A percentile compares a stretch with the other conserved stretches of the same genome.
Conservation (phyloP, 2,888 invertebrate genomes). For the Schizaphis graminum region DNA sequence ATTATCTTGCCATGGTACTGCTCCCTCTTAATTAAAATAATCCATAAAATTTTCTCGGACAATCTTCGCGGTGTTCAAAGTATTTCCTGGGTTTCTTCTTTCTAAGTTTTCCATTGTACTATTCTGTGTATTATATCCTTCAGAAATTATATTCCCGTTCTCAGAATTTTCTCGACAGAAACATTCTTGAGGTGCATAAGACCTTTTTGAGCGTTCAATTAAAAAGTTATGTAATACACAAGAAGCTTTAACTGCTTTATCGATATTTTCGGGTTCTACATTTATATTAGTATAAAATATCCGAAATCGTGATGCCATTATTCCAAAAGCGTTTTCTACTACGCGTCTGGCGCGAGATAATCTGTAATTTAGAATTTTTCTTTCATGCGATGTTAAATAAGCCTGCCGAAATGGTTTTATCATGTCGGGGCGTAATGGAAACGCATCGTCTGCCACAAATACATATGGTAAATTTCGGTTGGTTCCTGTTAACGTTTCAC, state of each 20-base stretch:
- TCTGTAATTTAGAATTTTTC: constrained; percentile 11
- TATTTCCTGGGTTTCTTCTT: constrained; percentile 52
- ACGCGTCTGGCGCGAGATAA: constrained; percentile 10
- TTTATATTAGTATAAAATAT: constrained; percentile 44
- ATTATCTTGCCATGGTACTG: constrained; percentile 59
- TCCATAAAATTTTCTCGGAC: constrained; percentile 54
- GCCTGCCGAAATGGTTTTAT: constrained; percentile 37
- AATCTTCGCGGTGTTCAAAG: constrained; percentile 19
- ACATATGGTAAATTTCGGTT: constrained; percentile 41
- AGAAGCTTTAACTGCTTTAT: constrained; percentile 33
- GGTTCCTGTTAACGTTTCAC: constrained; percentile 1
- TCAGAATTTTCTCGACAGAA: constrained; percentile 50
- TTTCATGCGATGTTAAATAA: constrained; percentile 9
- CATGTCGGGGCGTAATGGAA: constrained; percentile 39
- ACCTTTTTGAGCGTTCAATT: constrained; percentile 22
- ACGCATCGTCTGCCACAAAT: constrained; percentile 39
- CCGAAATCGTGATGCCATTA: constrained; percentile 39
- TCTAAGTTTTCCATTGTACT: constrained; percentile 29
- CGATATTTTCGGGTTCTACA: constrained; percentile 53
- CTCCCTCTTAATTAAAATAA: constrained; percentile 52
- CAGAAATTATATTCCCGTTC: constrained; percentile 46
- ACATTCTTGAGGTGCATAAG: constrained; percentile 44
- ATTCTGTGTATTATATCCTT: constrained; percentile 42
- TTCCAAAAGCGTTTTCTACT: constrained; percentile 47
- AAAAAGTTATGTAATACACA: constrained; percentile 54